Evolutionary conservation across 2,888 invertebrate species (phyloP).

Genomic region (Hetaerina titia): DNA sequence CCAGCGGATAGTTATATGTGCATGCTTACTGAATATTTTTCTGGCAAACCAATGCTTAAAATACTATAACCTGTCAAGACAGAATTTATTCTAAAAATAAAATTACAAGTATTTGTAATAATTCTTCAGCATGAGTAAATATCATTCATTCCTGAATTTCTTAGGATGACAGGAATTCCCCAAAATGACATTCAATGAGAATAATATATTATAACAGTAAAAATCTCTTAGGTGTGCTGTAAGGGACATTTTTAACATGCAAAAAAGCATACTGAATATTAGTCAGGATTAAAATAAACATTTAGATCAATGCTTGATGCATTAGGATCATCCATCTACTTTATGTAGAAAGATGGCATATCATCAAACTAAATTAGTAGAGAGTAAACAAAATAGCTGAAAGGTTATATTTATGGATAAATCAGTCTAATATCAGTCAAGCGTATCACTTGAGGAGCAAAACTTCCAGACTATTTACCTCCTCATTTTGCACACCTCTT

Average conservation of each 20-base stretch:
- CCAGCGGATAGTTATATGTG: no score
- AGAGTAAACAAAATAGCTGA: neutral
- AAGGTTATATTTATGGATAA: neutral
- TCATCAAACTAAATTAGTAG: neutral
- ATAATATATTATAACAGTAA: no score
- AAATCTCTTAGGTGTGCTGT: no score
- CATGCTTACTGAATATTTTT: no score
- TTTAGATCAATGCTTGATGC: neutral
- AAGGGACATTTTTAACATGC: neutral
- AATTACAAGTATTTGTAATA: no score
- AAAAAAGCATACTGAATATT: neutral
- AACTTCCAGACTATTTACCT: neutral
- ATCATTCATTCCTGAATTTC: neutral
- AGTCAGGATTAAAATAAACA: neutral
- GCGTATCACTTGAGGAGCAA: neutral
- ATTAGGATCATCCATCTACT: neutral
- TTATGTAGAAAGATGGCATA: neutral
- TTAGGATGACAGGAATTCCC: neutral
- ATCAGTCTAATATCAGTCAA: neutral
- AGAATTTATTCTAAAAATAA: no score
- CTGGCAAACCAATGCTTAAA: no score
- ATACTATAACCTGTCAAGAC: no score
- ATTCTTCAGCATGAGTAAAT: neutral
- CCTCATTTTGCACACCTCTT: slow-evolving; percentile 77
- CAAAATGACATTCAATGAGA: neutral